Evolutionary conservation across 1,140 invertebrate genomes (phyloP), one percentile per base, ranked within the genome.

Genomic region (Drusus annulatus): DNA sequence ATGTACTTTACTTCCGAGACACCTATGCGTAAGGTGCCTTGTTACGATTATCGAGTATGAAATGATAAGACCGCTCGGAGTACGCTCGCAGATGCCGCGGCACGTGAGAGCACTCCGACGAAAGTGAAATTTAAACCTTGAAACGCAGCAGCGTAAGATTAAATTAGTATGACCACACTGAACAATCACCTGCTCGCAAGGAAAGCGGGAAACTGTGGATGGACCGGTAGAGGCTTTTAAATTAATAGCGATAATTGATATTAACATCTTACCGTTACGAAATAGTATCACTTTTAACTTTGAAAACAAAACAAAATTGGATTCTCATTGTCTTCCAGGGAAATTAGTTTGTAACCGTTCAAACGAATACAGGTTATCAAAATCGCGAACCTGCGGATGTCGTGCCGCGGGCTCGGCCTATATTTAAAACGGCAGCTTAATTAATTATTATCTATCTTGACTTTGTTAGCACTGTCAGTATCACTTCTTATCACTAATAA

Each of bases 121-220:
- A 69, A 69, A 69, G 65, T 69, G 65, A 69, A 69, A 69, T 69
- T 36, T n/a, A 69, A 17, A 50, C 31, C 65, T 69, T 69, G 65
- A 69, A 65, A 69, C 65, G 28, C 31, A 6, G 65, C 28, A 50
- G 16, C 23, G 62, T 21, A 65, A 25, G 62, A 36, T 10, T 36
- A 23, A 69, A 45, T 45, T n/a, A 50, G 21, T 50, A 69, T n/a
- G 23, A 19, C 36, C 65, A 19, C 21, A 45, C 15, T 19, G 21
- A 69, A 69, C 65, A 45, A 45, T 69, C 65, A 69, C 65, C 65
- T 69, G 65, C 65, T 69, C 31, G 28, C 31, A 17, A 69, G 51
- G 65, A 69, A 69, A 69, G 65, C 21, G 65, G 28, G 65, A 69
- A 69, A 69, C 65, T 45, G 63, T 36, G 25, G 62, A 68, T 69